Evolutionary conservation across 2,113 vertebrate species (phyloP).

Genomic region (Alces alces): DNA sequence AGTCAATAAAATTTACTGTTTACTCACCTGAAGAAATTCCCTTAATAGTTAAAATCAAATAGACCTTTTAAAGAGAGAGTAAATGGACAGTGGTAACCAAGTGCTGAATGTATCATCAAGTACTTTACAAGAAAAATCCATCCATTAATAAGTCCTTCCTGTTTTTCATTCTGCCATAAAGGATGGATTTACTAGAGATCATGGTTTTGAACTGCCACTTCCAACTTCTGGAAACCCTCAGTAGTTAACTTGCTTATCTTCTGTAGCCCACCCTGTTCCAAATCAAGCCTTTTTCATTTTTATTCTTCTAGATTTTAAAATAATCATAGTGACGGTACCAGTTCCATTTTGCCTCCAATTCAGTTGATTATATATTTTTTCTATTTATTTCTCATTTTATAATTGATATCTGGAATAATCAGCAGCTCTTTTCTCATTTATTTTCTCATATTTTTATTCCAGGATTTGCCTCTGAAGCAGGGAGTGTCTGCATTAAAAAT

Average conservation of each 20-base stretch:
- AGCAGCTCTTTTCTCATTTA: constrained; percentile 99
- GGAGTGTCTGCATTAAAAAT: constrained; percentile 99
- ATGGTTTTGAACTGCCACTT: constrained; percentile 21
- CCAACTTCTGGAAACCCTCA: neutral
- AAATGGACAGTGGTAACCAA: constrained; percentile 21
- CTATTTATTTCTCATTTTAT: constrained; percentile 86
- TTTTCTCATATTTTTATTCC: constrained; percentile 98
- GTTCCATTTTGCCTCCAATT: constrained; percentile 85
- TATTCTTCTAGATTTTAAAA: constrained; percentile 49
- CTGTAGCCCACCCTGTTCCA: neutral
- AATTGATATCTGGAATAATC: constrained; percentile 89
- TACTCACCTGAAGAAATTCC: neutral
- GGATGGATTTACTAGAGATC: neutral
- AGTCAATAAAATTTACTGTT: neutral
- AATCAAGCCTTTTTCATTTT: constrained; percentile 32
- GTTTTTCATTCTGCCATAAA: neutral
- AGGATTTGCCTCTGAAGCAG: constrained; percentile 99
- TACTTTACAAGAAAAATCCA: constrained; percentile 15
- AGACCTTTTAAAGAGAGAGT: constrained; percentile 17
- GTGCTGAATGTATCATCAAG: constrained; percentile 20
- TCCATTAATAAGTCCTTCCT: neutral
- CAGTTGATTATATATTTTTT: constrained; percentile 77
- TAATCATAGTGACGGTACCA: constrained; percentile 78
- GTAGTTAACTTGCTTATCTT: neutral
- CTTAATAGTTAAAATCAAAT: neutral